Conservation (phyloP, 2,888 invertebrate genomes). For the Junonia oenone region DNA sequence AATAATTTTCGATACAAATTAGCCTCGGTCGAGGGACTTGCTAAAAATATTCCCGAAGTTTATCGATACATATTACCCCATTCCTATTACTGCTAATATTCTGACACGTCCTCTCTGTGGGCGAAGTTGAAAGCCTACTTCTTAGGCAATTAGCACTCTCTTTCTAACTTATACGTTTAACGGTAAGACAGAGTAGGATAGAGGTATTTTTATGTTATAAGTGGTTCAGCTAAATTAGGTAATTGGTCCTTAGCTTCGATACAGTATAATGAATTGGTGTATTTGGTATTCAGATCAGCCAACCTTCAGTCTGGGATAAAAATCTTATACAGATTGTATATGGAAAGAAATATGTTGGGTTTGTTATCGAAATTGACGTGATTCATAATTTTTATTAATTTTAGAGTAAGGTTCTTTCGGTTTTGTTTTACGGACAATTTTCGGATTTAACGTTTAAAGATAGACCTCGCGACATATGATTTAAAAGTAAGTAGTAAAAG, state of each 20-base stretch:
- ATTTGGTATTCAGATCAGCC: conserved; percentile 33
- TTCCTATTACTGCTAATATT: background rate
- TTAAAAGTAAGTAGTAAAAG: no score
- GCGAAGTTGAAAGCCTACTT: conserved; percentile 4
- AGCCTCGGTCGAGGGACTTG: no score
- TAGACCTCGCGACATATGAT: no score
- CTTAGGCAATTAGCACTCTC: background rate
- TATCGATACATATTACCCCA: background rate
- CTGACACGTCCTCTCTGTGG: background rate
- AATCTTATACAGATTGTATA: background rate
- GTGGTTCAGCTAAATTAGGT: conserved; percentile 8
- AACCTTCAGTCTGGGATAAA: conserved; percentile 16
- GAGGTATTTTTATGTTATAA: background rate
- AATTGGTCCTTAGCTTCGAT: conserved; percentile 29
- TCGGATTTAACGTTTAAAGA: no score
- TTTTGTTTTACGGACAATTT: no score
- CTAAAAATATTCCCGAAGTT: background rate
- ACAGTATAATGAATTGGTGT: conserved; percentile 28
- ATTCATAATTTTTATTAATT: background rate
- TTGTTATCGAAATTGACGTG: background rate
- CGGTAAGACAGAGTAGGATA: background rate
- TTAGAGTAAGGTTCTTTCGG: no score
- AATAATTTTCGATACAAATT: no score
- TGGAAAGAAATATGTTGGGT: background rate
- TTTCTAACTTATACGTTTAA: background rate